Base-by-base conservation (phyloP, 2,113 vertebrate genomes). In the Peucedramus taeniatus region DNA sequence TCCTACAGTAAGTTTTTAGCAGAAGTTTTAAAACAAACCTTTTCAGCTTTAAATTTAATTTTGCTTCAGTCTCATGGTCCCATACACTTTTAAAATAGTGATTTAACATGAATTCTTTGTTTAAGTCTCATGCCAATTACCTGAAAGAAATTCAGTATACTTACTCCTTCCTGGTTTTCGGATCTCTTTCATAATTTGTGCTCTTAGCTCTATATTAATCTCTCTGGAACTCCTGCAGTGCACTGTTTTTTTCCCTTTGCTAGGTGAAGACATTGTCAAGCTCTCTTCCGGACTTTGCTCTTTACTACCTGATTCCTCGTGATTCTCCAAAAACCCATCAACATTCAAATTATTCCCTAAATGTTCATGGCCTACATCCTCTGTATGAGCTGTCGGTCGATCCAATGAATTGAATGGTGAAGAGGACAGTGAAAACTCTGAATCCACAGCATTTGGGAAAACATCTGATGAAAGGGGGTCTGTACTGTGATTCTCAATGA, bases 121-220 rank as follows among this genome's bases (percentile, higher is more conserved):
- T 57, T 59, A 80, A 68, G 11, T 80, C 23, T 54, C 57, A 72
- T 4, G 4, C 1, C 37, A 72, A 20, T 26, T 15, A 84, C 22
- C 49, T 54, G 31, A 65, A 88, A 69, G 30, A 89, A 21, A 86
- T 80, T 13, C 9, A 7, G 22, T 33, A 93, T 96, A 99, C 99
- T 87, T 98, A 99, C 99, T 99, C 96, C 99, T 98, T 94, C 99
- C 99, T 26, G 99, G 99, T 94, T 99, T 99, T 80, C 99, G 97
- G 79, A 99, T 99, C 96, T 99, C 99, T 97, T 98, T 99, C 97
- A 98, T 98, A 94, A 99, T 99, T 97, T 99, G 98, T 89, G 98
- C 97, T 97, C 98, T 97, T 68, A 99, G 97, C 83, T 99, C 99
- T 53, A 97, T 98, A 96, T 99, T 99, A 94, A 98, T 94, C 78